Percentiles rank a stretch among this genome's conserved stretches.
Evolutionary conservation across 1,140 invertebrate species (phyloP).

Genomic region (Lepidurus arcticus): DNA sequence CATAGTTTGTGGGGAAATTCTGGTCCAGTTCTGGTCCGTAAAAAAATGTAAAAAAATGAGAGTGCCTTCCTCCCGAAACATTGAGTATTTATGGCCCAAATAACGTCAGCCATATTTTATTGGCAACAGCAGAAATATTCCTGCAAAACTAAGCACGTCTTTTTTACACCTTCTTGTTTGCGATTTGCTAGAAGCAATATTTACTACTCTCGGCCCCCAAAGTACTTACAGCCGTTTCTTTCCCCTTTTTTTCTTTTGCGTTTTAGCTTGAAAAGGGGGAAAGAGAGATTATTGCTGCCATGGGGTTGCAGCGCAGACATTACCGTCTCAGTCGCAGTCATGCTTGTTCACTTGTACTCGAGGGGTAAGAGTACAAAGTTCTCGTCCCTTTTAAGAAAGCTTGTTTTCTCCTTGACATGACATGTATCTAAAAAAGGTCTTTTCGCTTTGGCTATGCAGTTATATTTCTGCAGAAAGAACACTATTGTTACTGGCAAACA

Average conservation of each 20-base stretch:
- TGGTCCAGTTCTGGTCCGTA: background rate
- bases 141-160: background rate
- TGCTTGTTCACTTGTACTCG: background rate
- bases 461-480: background rate
- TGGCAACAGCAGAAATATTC: background rate
- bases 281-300: slow-evolving; percentile 7
- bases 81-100: background rate
- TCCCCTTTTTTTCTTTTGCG: background rate
- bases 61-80: background rate
- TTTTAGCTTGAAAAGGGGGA: background rate
- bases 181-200: background rate
- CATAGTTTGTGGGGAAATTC: background rate
- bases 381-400: background rate
- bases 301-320: background rate
- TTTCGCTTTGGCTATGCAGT: background rate
- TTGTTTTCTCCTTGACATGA: slow-evolving; percentile 15
- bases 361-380: background rate
- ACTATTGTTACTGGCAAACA: background rate
- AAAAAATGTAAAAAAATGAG: background rate
- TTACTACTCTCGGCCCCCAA: background rate
- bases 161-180: background rate
- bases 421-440: background rate
- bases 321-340: background rate
- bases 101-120: background rate
- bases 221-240: background rate